Evolutionary conservation across 2,888 invertebrate genomes (phyloP), one percentile per base, ranked within the genome.

Genomic region (Agonopterix alstromeriana): DNA sequence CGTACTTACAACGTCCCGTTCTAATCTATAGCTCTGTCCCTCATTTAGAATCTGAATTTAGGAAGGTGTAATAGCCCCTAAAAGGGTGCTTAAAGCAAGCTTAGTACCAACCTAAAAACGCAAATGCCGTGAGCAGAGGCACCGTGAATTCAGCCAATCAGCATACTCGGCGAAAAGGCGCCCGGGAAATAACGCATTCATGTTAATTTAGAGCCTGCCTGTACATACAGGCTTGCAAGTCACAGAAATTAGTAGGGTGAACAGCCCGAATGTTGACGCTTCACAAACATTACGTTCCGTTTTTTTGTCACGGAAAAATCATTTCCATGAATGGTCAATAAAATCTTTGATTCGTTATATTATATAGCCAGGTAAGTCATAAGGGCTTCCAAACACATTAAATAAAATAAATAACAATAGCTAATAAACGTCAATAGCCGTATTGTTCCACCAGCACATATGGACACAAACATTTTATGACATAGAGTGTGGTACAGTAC

Each of bases 61-160:
- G n/a, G n/a, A n/a, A n/a, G n/a, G n/a, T n/a, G n/a, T n/a, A n/a
- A n/a, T n/a, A n/a, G n/a, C n/a, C n/a, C n/a, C n/a, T n/a, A n/a
- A n/a, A n/a, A n/a, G n/a, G n/a, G n/a, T 3, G 60, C 52, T 52
- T 56, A 66, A 76, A 76, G 81, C 80, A 80, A 78, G 83, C 79
- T n/a, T 54, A 59, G 62, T 87, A 88, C 88, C 70, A 85, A 88
- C 88, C 88, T 88, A 88, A 85, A 86, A 86, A 82, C 72, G 73
- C 65, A 82, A 82, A 79, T 82, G 78, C 72, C 74, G 86, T 86
- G 84, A 88, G 85, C 81, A 83, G 86, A 83, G 82, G 81, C 78
- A 82, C 84, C 84, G 82, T 67, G 74, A 67, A 63, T 62, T 66
- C 81, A 73, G 77, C 77, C 77, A 73, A 64, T 68, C 78, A 70